Conservation (phyloP, 35 echinoderm and acorn worm genomes). For the Patiria miniata region DNA sequence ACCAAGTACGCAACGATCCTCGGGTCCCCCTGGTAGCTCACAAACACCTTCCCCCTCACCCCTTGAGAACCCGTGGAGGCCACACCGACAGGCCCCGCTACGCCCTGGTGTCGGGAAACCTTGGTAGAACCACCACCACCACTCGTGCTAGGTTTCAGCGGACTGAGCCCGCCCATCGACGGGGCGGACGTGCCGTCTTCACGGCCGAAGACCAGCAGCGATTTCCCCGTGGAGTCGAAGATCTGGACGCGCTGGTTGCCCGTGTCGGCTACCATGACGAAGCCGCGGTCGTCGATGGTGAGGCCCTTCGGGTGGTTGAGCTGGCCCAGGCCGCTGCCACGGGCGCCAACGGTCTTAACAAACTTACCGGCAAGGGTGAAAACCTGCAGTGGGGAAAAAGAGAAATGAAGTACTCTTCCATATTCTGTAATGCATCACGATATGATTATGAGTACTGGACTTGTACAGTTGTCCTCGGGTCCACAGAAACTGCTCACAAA, state of each 20-base stretch:
- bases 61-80: neutral
- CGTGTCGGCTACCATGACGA: conserved; percentile 20
- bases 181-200: conserved; percentile 3
- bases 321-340: conserved; percentile 30
- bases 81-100: conserved; percentile 19
- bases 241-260: conserved; percentile 36
- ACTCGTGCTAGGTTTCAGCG: too few species aligned
- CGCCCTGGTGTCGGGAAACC: conserved; percentile 6
- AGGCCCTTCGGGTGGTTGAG: conserved; percentile 30
- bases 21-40: conserved; percentile 33
- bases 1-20: conserved; percentile 23
- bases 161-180: neutral
- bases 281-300: conserved; percentile 35
- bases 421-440: too few species aligned
- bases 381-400: neutral
- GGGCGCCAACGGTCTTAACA: neutral
- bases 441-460: neutral
- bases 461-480: too few species aligned
- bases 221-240: conserved; percentile 26
- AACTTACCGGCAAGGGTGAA: conserved; percentile 1
- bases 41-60: conserved; percentile 11
- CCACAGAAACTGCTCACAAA: too few species aligned
- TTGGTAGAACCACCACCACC: neutral
- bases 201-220: conserved; percentile 11
- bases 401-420: too few species aligned